phyloP scores from a whole-genome alignment of 2,113 vertebrate species.

The Misgurnus mizolepis region DNA sequence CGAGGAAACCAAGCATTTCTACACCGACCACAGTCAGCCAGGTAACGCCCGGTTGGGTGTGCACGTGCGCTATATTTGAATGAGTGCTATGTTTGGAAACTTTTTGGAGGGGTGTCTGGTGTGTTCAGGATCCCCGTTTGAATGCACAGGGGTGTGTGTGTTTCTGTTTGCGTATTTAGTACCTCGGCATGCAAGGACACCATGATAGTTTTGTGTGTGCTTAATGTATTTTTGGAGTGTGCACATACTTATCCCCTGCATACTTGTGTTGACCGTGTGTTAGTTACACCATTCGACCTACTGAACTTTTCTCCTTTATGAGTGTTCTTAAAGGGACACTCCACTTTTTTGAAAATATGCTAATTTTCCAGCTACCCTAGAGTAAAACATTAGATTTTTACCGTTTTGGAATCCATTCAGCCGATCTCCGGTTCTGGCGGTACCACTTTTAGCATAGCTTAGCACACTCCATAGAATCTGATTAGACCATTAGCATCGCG shows the following conservation, averaged over 20 bases:
- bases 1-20: slow-evolving; percentile 95
- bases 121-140: slow-evolving; percentile 30
- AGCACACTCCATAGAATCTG: too few relatives aligned
- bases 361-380: too few relatives aligned
- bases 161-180: slow-evolving; percentile 12
- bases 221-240: slow-evolving; percentile 28
- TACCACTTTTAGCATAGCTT: too few relatives aligned
- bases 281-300: neutral
- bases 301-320: too few relatives aligned
- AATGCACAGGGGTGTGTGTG: slow-evolving; percentile 8
- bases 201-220: slow-evolving; percentile 12
- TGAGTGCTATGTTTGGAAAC: slow-evolving; percentile 36
- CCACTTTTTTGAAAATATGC: too few relatives aligned
- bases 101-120: slow-evolving; percentile 28
- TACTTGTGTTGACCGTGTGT: neutral
- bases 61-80: slow-evolving; percentile 1
- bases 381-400: too few relatives aligned
- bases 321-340: too few relatives aligned
- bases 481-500: too few relatives aligned
- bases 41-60: slow-evolving; percentile 69
- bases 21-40: slow-evolving; percentile 91
- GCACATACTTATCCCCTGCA: slow-evolving; percentile 29
- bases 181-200: neutral
- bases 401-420: too few relatives aligned
- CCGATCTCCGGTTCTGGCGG: too few relatives aligned